Conservation (phyloP, 1,140 invertebrate genomes). For the Choristoneura fumiferana region DNA sequence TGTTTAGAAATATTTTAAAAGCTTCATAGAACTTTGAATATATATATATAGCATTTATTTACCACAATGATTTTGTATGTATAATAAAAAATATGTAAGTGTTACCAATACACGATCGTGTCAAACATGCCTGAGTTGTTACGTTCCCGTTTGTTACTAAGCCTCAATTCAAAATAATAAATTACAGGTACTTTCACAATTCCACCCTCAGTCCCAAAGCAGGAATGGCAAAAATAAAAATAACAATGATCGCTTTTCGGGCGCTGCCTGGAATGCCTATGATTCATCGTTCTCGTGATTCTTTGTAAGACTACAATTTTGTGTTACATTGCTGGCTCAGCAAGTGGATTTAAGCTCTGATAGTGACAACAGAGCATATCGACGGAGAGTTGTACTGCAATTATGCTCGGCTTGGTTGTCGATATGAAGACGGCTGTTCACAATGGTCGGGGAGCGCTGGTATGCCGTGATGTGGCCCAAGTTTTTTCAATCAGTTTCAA, state of each 20-base stretch:
- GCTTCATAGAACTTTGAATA: too few relatives aligned
- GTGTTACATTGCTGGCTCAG: background rate
- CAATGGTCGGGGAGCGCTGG: background rate
- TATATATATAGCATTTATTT: too few relatives aligned
- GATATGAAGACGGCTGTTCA: background rate
- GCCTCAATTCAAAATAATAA: conserved; percentile 15
- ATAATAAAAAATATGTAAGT: too few relatives aligned
- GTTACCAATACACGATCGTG: background rate
- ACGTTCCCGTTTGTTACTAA: background rate
- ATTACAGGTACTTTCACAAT: conserved; percentile 18
- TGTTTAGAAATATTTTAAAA: too few relatives aligned
- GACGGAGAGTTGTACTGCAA: background rate
- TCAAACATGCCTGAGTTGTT: conserved; percentile 2
- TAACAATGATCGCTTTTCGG: conserved; percentile 16
- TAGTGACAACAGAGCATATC: background rate
- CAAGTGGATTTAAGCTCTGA: background rate
- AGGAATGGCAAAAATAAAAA: conserved; percentile 16
- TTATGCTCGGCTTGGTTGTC: background rate
- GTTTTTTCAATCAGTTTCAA: conserved; percentile 45
- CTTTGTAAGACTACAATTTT: too few relatives aligned
- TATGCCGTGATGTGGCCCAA: conserved; percentile 4
- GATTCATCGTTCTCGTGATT: background rate
- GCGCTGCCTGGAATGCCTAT: background rate
- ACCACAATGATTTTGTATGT: too few relatives aligned
- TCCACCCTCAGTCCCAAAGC: conserved; percentile 12